These are phyloP conservation scores for Hystrix brachyura DNA, from an alignment of 2,113 vertebrate genomes.

Conservation along the genomic window DNA sequence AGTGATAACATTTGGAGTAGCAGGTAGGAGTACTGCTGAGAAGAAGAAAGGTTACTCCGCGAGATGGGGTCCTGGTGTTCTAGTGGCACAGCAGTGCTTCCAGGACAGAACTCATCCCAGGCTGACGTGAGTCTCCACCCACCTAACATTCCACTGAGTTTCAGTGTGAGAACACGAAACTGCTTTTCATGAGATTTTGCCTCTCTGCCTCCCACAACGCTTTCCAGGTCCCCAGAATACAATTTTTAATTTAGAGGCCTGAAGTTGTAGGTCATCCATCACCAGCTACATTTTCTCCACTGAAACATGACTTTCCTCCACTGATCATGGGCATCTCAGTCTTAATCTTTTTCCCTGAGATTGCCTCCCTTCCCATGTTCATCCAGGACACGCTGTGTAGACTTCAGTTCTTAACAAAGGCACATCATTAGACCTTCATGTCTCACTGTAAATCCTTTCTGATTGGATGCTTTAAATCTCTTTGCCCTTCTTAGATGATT, in stretches of 20 bases:
- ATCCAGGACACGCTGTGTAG: not conserved
- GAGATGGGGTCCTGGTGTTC: no score
- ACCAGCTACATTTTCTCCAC: not conserved
- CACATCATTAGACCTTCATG: not conserved
- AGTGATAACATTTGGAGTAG: not conserved
- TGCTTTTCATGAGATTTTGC: constrained; percentile 57
- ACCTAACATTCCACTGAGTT: constrained; percentile 70
- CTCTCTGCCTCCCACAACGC: constrained; percentile 66
- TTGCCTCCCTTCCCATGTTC: not conserved
- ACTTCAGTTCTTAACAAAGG: not conserved
- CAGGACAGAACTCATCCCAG: not conserved
- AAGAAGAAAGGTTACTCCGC: not conserved
- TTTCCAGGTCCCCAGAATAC: constrained; percentile 70
- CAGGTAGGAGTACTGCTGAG: not conserved
- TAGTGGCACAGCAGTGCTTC: not conserved
- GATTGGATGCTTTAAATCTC: not conserved
- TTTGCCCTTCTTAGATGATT: not conserved
- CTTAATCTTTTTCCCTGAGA: not conserved
- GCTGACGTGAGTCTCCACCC: constrained; percentile 34
- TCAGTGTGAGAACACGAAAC: constrained; percentile 61
- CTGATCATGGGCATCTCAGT: not conserved
- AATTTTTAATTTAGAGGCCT: not conserved
- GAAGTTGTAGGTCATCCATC: not conserved
- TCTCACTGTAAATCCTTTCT: not conserved
- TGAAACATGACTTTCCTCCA: not conserved